phyloP scores from a whole-genome alignment of 2,797 vertebrate genomes.

The Tenualosa ilisha region DNA sequence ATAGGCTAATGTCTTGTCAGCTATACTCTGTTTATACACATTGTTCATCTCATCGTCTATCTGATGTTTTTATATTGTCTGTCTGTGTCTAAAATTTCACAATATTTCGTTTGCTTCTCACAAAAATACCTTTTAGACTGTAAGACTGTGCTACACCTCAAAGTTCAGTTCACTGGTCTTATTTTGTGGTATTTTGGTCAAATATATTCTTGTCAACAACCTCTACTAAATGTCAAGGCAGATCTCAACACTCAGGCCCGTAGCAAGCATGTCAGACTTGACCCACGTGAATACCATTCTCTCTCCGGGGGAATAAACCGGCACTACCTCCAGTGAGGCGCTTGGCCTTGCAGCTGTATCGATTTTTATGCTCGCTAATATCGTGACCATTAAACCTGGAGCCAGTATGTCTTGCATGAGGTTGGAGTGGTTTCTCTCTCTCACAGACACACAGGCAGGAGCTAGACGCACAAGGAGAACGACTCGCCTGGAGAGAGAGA shows the following conservation, averaged over 20 bases:
- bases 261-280: background rate
- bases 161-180: background rate
- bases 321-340: background rate
- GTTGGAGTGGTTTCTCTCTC: background rate
- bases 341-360: background rate
- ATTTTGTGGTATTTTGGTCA: background rate
- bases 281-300: background rate
- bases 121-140: background rate
- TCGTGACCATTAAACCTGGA: background rate
- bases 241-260: background rate
- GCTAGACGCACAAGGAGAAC: background rate
- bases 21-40: background rate
- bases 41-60: background rate
- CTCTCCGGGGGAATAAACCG: background rate
- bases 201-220: background rate
- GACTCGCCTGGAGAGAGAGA: background rate
- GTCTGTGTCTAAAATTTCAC: background rate
- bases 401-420: background rate
- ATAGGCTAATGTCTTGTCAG: background rate
- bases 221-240: background rate
- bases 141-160: background rate
- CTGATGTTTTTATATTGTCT: too few relatives aligned
- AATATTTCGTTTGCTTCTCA: background rate
- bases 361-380: constrained; percentile 4
- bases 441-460: too few relatives aligned